Base-by-base conservation (phyloP, 1,140 invertebrate genomes). In the Asbolus verrucosus region DNA sequence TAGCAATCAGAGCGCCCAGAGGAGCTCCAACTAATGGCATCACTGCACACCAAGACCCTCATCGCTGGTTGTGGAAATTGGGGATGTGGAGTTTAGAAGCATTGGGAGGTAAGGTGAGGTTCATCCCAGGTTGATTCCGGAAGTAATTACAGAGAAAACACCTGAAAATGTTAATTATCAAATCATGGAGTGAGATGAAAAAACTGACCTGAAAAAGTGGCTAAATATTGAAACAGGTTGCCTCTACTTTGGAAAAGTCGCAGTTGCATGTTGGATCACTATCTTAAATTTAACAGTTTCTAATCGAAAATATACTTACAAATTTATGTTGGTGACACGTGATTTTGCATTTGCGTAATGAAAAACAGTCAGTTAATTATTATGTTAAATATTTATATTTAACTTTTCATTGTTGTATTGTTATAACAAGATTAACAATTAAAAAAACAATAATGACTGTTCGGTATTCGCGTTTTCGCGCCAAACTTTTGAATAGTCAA, bases 41-140 rank as follows among this genome's bases (percentile, higher is more conserved):
- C 0, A 77, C 69, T 0, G 85, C 87, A 50, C 90, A 85, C 89
- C 89, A 90, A 1, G 88, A 88, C 84, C 87, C 78, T 89, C 82
- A 33, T 86, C 84, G 1, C 79, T 66, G 0, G 87, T 85, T 50
- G 87, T 84, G 11, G 81, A 81, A 50, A 90, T 80, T 1, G 75
- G 65, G 1, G 76, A 75, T 8, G 70, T 65, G 50, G 69, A 54
- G 5, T 69, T 62, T n/a, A 72, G 46, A 1, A 80, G 63, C 66
- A 75, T 41, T 0, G 78, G 79, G 8, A 80, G 63, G 54, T 75
- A 79, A 1, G 79, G 78, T 2, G 78, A 79, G 2, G 78, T 76
- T 78, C 79, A 80, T 39, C 77, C 78, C 31, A 78, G 36, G 39
- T 78, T 80, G 11, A 78, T 74, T n/a, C 78, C 78, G 4, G 73